These are phyloP conservation scores for Himalopsyche phryganea DNA, from an alignment of 1,140 invertebrate genomes.

Conservation along the genomic window DNA sequence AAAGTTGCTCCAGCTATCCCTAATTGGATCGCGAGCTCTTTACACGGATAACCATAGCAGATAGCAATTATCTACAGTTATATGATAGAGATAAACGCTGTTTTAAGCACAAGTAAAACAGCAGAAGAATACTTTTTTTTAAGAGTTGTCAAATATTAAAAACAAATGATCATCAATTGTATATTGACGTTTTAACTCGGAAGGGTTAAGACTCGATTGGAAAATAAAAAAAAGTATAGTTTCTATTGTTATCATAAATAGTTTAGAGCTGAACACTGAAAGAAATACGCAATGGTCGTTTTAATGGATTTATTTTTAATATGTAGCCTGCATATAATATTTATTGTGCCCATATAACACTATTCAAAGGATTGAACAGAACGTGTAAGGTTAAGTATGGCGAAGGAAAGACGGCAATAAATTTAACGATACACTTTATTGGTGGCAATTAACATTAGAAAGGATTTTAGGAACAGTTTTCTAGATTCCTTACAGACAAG, in stretches of 20 bases:
- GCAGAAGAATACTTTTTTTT: too few species aligned
- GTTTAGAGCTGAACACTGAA: neutral
- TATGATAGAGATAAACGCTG: too few species aligned
- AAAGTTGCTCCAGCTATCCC: too few species aligned
- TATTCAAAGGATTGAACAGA: constrained; percentile 21
- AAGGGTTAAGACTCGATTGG: too few species aligned
- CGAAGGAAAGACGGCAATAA: constrained; percentile 19
- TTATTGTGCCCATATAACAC: constrained; percentile 18
- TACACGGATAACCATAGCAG: too few species aligned
- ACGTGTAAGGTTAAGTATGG: constrained; percentile 24
- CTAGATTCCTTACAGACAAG: constrained; percentile 1
- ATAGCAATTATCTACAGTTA: too few species aligned
- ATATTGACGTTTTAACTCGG: too few species aligned
- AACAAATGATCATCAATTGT: too few species aligned
- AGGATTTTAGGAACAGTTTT: constrained; percentile 13
- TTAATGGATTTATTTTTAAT: constrained; percentile 27
- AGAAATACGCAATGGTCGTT: constrained; percentile 11
- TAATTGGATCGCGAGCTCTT: too few species aligned
- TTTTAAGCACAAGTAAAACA: too few species aligned
- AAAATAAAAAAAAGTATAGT: too few species aligned
- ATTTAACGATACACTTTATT: constrained; percentile 18
- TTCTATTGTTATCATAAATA: constrained; percentile 11
- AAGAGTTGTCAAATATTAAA: too few species aligned
- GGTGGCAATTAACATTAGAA: constrained; percentile 22
- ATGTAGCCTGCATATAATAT: constrained; percentile 25